phyloP scores from a whole-genome alignment of 2,113 vertebrate species.

The Acanthisitta chloris region DNA sequence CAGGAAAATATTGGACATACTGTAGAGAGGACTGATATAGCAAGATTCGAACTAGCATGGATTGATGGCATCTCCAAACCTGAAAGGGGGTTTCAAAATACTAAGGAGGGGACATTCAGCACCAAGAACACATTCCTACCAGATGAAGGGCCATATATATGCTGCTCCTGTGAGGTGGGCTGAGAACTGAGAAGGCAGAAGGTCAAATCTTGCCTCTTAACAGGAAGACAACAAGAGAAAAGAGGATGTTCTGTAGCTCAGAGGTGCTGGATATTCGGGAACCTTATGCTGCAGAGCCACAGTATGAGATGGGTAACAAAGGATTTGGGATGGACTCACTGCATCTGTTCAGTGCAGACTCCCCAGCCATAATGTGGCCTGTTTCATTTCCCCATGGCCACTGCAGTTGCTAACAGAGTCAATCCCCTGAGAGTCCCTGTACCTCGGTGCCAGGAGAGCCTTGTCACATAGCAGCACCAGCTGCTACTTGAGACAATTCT shows the following conservation, averaged over 20 bases:
- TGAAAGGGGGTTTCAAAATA: neutral
- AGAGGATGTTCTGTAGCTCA: neutral
- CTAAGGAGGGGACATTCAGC: neutral
- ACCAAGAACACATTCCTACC: neutral
- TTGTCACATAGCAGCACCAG: neutral
- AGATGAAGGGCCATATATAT: neutral
- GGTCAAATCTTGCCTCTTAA: neutral
- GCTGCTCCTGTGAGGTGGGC: neutral
- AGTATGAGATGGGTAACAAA: neutral
- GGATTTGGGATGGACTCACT: neutral
- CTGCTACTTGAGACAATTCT: neutral
- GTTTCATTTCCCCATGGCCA: neutral
- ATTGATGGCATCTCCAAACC: neutral
- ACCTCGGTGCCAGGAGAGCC: fast-evolving
- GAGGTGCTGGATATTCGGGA: neutral
- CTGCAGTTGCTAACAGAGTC: neutral
- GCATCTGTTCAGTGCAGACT: neutral
- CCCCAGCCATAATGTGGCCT: neutral
- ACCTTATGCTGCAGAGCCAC: neutral
- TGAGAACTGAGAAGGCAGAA: neutral
- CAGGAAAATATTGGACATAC: neutral
- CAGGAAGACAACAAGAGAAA: neutral
- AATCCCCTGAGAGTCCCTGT: neutral
- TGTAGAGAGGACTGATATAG: neutral
- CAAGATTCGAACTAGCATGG: neutral